Base-by-base conservation (phyloP, 2,113 vertebrate species). In the Pandion haliaetus region DNA sequence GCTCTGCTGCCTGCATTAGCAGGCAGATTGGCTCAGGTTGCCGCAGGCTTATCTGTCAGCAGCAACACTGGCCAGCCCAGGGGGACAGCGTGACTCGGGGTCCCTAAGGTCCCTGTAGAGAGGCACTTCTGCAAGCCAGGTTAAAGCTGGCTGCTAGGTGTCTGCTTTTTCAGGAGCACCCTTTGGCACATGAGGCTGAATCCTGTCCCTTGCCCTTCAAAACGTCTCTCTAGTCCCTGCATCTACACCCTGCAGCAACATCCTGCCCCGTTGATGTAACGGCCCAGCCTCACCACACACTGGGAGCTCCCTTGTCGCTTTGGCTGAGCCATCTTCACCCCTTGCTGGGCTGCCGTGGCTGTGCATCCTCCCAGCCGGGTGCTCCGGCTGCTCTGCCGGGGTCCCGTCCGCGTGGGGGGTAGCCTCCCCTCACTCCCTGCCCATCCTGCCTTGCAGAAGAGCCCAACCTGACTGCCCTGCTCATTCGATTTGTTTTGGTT, bases 371-470 rank as follows among this genome's bases (percentile, higher is more conserved):
- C 26, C 17, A 7, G 16, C 42, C 5, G 1, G 8, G 3, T 3
- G 5, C 47, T 52, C 36, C 2, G 5, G 24, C 54, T 2, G 29
- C 65, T 42, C 45, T 21, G 63, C 84, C 8, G 3, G 45, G 17
- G 54, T 14, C 14, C 54, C 0, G 4, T 26, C 65, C 0, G 4
- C 3, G 4, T 3, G 2, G 4, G 54, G 10, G 17, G 1, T 32
- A 59, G 31, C 44, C 9, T 25, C 26, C 31, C 38, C 34, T 19
- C 5, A 0, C 32, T 40, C 84, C 47, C 55, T 66, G 57, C 52
- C 61, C 9, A 0, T 20, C 50, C 40, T 47, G 66, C 72, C 54
- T 32, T 21, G 8, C 57, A 14, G 67, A 40, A 63, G 55, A 59
- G 59, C 66, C 83, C 93, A 54, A 5, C 59, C 70, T 21, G 25